Conservation (phyloP, 2,113 vertebrate genomes). For the Tetrao urogallus region DNA sequence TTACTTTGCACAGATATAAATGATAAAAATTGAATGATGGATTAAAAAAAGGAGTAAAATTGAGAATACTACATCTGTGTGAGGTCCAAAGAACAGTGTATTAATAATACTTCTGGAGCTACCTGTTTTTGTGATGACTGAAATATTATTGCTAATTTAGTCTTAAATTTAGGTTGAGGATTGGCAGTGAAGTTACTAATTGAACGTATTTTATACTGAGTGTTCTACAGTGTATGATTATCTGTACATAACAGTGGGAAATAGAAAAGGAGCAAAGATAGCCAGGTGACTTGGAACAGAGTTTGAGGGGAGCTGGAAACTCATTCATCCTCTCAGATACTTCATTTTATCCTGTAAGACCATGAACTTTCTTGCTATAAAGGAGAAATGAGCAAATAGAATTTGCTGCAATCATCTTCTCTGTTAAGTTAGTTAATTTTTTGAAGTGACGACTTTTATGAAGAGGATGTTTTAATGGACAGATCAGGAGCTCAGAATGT, state of each 20-base stretch:
- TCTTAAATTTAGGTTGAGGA: neutral
- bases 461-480: neutral
- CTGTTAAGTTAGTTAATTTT: neutral
- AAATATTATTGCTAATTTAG: neutral
- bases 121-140: neutral
- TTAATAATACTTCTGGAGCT: neutral
- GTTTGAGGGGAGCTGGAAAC: neutral
- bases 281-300: neutral
- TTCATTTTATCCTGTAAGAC: neutral
- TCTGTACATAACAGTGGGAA: neutral
- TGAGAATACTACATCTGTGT: neutral
- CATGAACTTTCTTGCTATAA: neutral
- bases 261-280: neutral
- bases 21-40: neutral
- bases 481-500: neutral
- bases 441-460: neutral
- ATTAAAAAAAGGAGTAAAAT: neutral
- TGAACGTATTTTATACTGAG: neutral
- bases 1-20: neutral
- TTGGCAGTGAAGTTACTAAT: neutral
- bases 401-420: neutral
- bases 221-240: neutral
- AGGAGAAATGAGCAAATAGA: neutral
- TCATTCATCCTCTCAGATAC: neutral
- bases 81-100: neutral